phyloP scores from a whole-genome alignment of 2,113 vertebrate genomes.

The Pimephales promelas region DNA sequence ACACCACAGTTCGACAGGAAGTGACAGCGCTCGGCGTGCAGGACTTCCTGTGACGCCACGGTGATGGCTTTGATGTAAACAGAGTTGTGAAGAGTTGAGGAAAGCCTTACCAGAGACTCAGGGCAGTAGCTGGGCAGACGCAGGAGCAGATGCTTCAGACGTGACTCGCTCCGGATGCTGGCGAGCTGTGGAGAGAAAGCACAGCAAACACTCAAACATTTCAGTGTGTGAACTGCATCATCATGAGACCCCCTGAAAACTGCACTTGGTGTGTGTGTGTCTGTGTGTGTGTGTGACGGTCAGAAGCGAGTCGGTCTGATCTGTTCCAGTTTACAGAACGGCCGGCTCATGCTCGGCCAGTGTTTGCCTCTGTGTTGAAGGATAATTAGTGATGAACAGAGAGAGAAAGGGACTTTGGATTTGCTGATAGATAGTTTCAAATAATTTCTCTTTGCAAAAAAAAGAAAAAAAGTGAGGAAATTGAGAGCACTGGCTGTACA shows the following conservation, averaged over 20 bases:
- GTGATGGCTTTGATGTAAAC: slow-evolving; percentile 12
- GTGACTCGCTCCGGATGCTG: slow-evolving; percentile 95
- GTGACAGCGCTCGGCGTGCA: background rate
- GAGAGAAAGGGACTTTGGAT: background rate
- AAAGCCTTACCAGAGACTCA: slow-evolving; percentile 82
- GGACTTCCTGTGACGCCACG: slow-evolving; percentile 38
- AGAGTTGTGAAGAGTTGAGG: background rate
- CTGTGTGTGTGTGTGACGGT: no score
- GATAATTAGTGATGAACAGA: background rate
- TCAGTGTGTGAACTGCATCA: no score
- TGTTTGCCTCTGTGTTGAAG: background rate
- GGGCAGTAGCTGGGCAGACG: slow-evolving; percentile 94
- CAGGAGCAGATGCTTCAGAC: slow-evolving; percentile 89
- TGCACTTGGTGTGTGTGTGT: no score
- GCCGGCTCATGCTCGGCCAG: no score
- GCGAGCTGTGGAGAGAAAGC: slow-evolving; percentile 79
- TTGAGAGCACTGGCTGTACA: background rate
- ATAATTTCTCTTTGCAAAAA: background rate
- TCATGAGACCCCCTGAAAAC: no score
- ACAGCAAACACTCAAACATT: no score
- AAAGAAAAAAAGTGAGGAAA: background rate
- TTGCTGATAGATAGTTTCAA: background rate
- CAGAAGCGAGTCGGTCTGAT: no score
- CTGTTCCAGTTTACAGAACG: no score
- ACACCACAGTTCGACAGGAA: slow-evolving; percentile 3